Percentiles rank a stretch among this genome's conserved stretches.
Evolutionary conservation across 2,888 invertebrate species (phyloP).

Genomic region (Xestobium rufovillosum): DNA sequence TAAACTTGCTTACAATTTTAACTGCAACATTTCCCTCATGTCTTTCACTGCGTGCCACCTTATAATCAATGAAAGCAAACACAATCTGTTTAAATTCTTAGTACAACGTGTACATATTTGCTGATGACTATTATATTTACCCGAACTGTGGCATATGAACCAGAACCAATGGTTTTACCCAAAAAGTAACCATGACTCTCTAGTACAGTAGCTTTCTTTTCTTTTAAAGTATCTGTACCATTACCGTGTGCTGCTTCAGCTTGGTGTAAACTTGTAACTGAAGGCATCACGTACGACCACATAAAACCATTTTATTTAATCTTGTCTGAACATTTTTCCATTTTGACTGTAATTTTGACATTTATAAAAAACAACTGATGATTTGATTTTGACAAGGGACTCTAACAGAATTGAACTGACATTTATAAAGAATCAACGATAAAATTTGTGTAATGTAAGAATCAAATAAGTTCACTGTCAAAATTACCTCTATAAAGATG

Average conservation of each 20-base stretch:
- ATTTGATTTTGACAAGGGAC: no score
- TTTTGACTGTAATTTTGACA: no score
- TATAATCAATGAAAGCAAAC: constrained; percentile 31
- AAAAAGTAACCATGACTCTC: constrained; percentile 70
- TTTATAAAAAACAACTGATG: no score
- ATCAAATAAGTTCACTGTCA: no score
- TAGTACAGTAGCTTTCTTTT: constrained; percentile 53
- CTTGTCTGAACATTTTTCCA: no score
- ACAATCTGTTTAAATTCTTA: constrained; percentile 22
- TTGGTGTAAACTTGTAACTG: constrained; percentile 35
- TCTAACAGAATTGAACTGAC: no score
- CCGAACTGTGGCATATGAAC: constrained; percentile 77
- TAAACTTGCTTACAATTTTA: constrained; percentile 76
- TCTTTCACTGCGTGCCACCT: constrained; percentile 67
- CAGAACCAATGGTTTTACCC: constrained; percentile 71
- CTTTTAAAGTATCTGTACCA: constrained; percentile 30
- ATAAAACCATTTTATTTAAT: no score
- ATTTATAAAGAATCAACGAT: no score
- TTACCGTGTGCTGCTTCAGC: constrained; percentile 23
- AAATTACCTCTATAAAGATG: no score
- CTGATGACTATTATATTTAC: constrained; percentile 38
- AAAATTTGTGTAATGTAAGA: no score
- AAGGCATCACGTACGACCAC: no score
- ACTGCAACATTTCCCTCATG: constrained; percentile 70
- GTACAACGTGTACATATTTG: background rate